phyloP scores from a whole-genome alignment of 2,797 vertebrate genomes.

The Rhynchotus rufescens region DNA sequence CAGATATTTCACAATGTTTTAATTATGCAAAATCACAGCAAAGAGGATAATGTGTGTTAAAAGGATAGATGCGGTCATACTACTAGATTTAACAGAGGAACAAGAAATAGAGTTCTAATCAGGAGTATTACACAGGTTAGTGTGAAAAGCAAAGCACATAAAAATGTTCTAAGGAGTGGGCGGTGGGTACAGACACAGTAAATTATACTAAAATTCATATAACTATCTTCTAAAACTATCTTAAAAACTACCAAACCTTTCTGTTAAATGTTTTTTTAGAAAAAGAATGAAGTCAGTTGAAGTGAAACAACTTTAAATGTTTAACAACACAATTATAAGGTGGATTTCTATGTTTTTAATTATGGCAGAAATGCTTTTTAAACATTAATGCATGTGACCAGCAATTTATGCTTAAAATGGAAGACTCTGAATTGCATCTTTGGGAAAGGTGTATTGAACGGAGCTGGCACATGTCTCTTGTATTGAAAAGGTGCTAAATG shows the following conservation, averaged over 20 bases:
- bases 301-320: neutral
- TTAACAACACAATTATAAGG: neutral
- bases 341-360: neutral
- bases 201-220: neutral
- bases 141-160: neutral
- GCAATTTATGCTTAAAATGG: neutral
- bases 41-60: neutral
- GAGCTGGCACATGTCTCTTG: neutral
- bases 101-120: neutral
- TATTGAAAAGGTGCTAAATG: neutral
- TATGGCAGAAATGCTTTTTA: neutral
- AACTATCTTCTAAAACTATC: neutral
- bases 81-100: neutral
- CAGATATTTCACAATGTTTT: neutral
- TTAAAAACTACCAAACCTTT: neutral
- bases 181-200: neutral
- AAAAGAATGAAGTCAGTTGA: neutral
- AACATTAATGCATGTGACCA: neutral
- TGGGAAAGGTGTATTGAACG: neutral
- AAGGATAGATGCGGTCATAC: neutral
- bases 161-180: neutral
- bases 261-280: neutral
- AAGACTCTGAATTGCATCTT: neutral
- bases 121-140: neutral
- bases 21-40: conserved; percentile 10